Conservation (phyloP, 2,113 vertebrate genomes). For the Nycticorax nycticorax region DNA sequence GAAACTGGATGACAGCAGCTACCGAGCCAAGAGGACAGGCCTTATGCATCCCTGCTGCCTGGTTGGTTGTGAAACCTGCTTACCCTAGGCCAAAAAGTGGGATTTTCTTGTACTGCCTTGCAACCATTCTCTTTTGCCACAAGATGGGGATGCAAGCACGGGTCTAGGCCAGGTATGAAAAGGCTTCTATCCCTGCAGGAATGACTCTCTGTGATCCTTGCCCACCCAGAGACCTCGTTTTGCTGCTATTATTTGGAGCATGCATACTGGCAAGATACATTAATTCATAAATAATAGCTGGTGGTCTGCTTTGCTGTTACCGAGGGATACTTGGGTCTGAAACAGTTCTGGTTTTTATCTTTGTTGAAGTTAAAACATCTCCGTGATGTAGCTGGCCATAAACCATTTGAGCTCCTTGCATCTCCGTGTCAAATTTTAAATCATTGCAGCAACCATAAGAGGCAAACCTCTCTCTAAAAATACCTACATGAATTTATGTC, state of each 20-base stretch:
- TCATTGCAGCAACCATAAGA: neutral
- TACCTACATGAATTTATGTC: neutral
- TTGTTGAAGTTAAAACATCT: neutral
- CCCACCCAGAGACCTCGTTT: neutral
- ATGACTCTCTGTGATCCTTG: neutral
- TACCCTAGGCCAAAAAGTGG: fast-evolving
- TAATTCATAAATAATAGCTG: neutral
- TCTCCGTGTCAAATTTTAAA: neutral
- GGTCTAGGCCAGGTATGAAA: neutral
- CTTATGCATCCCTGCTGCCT: neutral
- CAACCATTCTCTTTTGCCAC: neutral
- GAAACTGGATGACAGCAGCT: neutral
- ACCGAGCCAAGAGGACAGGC: neutral
- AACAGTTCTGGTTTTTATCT: neutral
- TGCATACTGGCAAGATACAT: neutral
- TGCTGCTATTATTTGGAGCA: neutral
- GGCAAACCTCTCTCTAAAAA: neutral
- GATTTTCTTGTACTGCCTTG: neutral
- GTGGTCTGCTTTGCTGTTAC: neutral
- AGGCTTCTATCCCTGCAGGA: fast-evolving
- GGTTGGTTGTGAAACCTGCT: neutral
- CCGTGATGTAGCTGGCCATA: neutral
- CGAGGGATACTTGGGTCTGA: neutral
- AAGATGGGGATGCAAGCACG: constrained; percentile 27
- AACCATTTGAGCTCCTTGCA: neutral